phyloP scores from a whole-genome alignment of 2,113 vertebrate species.

The Numenius arquata region DNA sequence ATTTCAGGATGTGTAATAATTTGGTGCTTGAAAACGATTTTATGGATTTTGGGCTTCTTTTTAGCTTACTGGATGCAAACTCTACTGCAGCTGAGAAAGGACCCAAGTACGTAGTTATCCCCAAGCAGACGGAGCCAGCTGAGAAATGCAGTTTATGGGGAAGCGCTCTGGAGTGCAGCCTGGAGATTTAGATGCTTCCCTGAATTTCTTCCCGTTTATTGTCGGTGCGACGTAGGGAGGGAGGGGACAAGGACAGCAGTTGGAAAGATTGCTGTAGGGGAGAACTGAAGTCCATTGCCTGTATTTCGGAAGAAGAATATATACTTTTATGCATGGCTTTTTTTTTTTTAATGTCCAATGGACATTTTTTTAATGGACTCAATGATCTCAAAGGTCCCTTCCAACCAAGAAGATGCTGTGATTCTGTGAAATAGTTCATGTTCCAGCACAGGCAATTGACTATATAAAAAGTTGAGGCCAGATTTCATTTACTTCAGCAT shows the following conservation, averaged over 20 bases:
- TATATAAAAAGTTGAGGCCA: background rate
- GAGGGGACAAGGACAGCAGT: background rate
- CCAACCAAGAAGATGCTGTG: too few relatives aligned
- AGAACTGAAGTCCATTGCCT: background rate
- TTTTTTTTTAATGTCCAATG: background rate
- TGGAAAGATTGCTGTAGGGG: background rate
- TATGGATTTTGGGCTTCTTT: background rate
- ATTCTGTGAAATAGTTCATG: background rate
- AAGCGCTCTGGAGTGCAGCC: background rate
- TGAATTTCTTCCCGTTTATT: background rate
- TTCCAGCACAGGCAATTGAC: too few relatives aligned
- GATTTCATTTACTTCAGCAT: background rate
- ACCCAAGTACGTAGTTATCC: background rate
- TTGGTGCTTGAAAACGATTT: background rate
- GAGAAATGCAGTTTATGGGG: background rate
- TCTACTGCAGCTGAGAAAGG: background rate
- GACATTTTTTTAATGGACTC: too few relatives aligned
- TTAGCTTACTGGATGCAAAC: background rate
- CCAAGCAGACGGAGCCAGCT: background rate
- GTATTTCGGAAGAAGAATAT: background rate
- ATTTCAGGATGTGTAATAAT: background rate
- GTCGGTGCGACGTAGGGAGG: too few relatives aligned
- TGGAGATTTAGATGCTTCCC: background rate
- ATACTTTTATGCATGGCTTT: background rate
- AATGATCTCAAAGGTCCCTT: too few relatives aligned